Conservation (phyloP, 2,113 vertebrate genomes). For the Grammatotria lemairii region DNA sequence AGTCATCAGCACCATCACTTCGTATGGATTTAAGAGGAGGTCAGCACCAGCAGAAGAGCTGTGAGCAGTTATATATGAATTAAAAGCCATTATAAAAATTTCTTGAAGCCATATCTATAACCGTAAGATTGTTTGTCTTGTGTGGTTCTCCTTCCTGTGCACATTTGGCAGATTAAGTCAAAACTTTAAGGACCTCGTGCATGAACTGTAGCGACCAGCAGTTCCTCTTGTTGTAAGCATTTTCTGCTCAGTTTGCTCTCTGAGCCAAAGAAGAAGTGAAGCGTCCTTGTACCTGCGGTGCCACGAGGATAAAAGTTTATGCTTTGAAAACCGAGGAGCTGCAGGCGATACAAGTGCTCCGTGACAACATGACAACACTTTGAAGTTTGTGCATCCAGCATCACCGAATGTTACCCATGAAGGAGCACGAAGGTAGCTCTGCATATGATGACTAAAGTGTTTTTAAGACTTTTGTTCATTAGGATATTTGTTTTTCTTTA, state of each 20-base stretch:
- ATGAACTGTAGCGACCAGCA: background rate
- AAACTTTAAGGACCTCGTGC: background rate
- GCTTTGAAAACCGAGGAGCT: background rate
- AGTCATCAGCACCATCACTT: background rate
- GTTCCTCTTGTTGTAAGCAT: background rate
- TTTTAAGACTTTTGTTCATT: background rate
- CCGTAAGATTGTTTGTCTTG: background rate
- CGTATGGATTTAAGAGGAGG: background rate
- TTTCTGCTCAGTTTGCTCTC: background rate
- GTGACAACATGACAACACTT: background rate
- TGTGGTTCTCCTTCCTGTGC: background rate
- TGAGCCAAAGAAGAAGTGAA: background rate
- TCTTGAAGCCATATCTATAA: background rate
- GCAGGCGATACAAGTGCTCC: background rate
- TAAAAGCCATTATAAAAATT: background rate
- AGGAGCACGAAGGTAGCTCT: background rate
- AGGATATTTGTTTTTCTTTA: background rate
- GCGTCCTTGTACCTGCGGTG: background rate
- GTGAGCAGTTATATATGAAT: background rate
- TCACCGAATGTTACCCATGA: background rate
- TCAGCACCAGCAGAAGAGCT: background rate
- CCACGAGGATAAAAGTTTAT: background rate
- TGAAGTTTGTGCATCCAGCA: background rate
- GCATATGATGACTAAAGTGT: background rate
- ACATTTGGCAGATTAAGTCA: background rate